Base-by-base conservation (phyloP, 2,113 vertebrate species). In the Xenus cinereus region DNA sequence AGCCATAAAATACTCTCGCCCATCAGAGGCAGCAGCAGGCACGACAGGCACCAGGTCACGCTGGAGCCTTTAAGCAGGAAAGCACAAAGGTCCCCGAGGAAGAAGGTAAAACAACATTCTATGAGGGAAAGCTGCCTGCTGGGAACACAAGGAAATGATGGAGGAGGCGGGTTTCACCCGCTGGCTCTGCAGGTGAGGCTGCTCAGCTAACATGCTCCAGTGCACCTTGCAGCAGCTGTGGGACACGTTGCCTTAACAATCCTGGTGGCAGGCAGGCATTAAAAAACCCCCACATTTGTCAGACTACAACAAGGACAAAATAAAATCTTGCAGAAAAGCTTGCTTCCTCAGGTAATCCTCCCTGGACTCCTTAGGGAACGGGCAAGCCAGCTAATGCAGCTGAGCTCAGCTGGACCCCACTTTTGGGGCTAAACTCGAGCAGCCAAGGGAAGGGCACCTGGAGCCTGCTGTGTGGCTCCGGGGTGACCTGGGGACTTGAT, bases 11-110 rank as follows among this genome's bases (percentile, higher is more conserved):
- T 6, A 32, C 12, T 35, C 20, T 56, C 8, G 24, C 13, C 43
- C 6, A 0, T 45, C 3, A 6, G 72, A 81, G 50, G 37, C 24
- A 71, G 21, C 33, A 76, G 23, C 22, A 72, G 64, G 27, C 33
- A 32, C 0, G 2, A 53, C 37, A 32, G 45, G 19, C 50, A 66
- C 18, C 6, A 20, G 39, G 8, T n/a, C 16, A 51, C 3, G 0
- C 28, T 74, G 9, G 9, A 67, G 24, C 15, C 45, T 66, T 88
- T 12, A 86, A 69, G 57, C 39, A 78, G 43, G 35, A 87, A 4
- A 87, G 20, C 39, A 73, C 71, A 68, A 60, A 75, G 9, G 7
- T 11, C 10, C 6, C 2, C 1, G 0, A 15, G 4, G 8, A 24
- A 84, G 59, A 81, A 84, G 21, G 59, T 37, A 28, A 67, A 83